phyloP scores from a whole-genome alignment of 2,888 invertebrate species.

The Tillus elongatus region DNA sequence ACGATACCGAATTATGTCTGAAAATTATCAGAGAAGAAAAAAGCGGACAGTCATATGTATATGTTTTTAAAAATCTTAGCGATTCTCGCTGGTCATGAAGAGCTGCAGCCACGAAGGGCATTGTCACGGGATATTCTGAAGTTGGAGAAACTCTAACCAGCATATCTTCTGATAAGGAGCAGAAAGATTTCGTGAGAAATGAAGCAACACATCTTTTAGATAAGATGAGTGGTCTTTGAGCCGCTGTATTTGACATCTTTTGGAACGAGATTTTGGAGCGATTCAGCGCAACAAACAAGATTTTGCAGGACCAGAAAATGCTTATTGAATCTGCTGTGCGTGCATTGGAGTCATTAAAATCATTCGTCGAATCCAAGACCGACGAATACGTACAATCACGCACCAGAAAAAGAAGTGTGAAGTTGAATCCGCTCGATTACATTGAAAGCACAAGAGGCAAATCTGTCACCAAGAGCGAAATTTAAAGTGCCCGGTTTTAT shows the following conservation, averaged over 20 bases:
- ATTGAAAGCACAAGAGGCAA: slow-evolving; percentile 18
- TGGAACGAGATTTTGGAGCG: slow-evolving; percentile 23
- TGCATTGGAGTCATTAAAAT: slow-evolving; percentile 21
- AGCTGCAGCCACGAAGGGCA: slow-evolving; percentile 21
- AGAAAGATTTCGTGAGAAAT: slow-evolving; percentile 15
- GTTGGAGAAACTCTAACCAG: slow-evolving; percentile 15
- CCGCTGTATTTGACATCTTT: slow-evolving; percentile 30
- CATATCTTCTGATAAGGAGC: slow-evolving; percentile 18
- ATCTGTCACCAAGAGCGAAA: slow-evolving; percentile 17
- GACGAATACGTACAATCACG: slow-evolving; percentile 16
- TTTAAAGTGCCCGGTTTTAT: slow-evolving; percentile 18
- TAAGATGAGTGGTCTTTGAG: slow-evolving; percentile 21
- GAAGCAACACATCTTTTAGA: slow-evolving; percentile 19
- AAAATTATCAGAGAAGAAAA: no score
- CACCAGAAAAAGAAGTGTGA: slow-evolving; percentile 19
- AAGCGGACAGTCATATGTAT: slow-evolving; percentile 13
- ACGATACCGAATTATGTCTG: slow-evolving; percentile 12
- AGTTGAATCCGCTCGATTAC: slow-evolving; percentile 20
- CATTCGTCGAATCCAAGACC: slow-evolving; percentile 20
- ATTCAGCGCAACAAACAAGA: slow-evolving; percentile 21
- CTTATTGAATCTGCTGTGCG: slow-evolving; percentile 21
- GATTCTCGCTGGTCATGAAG: slow-evolving; percentile 21
- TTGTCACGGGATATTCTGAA: slow-evolving; percentile 19
- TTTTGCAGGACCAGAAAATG: slow-evolving; percentile 18
- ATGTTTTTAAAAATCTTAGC: slow-evolving; percentile 16